A percentile compares a stretch with the other conserved stretches of the same genome.
Conservation (phyloP, 2,113 vertebrate genomes). For the Andinoacara biseriatus region DNA sequence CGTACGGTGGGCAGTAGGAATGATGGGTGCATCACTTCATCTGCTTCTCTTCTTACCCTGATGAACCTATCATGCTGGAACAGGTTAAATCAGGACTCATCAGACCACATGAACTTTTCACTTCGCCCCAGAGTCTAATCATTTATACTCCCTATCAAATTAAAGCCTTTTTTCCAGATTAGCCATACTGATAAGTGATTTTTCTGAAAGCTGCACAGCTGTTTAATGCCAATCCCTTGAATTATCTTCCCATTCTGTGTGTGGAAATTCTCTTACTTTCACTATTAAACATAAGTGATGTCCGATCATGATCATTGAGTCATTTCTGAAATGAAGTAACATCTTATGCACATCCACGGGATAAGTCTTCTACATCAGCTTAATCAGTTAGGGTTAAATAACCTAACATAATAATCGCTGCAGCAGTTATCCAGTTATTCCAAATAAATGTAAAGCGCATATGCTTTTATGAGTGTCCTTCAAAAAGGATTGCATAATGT, state of each 20-base stretch:
- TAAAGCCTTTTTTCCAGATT: not conserved
- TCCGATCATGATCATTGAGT: not conserved
- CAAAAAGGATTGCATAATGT: too few relatives aligned
- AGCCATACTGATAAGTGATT: not conserved
- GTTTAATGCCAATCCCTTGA: not conserved
- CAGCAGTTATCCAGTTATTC: not conserved
- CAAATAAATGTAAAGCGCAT: not conserved
- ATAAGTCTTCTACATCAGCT: not conserved
- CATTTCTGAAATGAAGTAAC: not conserved
- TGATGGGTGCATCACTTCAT: not conserved
- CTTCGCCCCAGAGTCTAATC: not conserved
- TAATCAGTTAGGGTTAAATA: not conserved
- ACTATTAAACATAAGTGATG: not conserved
- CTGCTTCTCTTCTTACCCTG: too few relatives aligned
- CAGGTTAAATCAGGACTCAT: too few relatives aligned
- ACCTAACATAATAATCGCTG: not conserved
- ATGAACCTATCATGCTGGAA: too few relatives aligned
- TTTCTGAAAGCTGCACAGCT: not conserved
- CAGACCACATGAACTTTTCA: not conserved
- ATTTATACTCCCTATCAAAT: not conserved
- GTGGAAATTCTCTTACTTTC: not conserved
- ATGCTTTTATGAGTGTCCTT: too few relatives aligned
- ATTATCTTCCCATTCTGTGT: not conserved
- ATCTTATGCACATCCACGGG: not conserved
- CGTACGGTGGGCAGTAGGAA: not conserved